phyloP scores from a whole-genome alignment of 2,113 vertebrate species.

The Oreochromis niloticus region DNA sequence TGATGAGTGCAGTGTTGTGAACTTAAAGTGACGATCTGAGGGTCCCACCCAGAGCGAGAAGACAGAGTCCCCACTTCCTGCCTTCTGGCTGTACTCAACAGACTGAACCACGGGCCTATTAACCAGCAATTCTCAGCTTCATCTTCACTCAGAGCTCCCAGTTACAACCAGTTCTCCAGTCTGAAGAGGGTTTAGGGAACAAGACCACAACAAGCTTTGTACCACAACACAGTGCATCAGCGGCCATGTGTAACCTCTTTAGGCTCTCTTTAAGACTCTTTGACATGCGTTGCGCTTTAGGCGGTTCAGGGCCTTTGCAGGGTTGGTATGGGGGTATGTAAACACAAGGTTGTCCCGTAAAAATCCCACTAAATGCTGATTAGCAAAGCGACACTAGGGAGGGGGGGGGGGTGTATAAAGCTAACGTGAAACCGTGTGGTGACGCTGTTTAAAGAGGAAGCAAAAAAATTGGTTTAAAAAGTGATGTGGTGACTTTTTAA shows the following conservation, averaged over 20 bases:
- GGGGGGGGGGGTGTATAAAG: neutral
- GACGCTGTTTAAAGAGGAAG: slow-evolving; percentile 5
- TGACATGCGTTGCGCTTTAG: slow-evolving; percentile 54
- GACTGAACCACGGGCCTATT: slow-evolving; percentile 25
- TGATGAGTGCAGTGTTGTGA: slow-evolving; percentile 28
- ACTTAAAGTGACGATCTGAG: slow-evolving; percentile 32
- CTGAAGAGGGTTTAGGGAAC: slow-evolving; percentile 34
- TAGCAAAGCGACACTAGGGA: neutral
- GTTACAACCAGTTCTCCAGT: slow-evolving; percentile 9
- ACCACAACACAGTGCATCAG: slow-evolving; percentile 53
- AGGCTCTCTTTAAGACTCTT: slow-evolving; percentile 29
- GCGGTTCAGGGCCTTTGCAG: slow-evolving; percentile 10
- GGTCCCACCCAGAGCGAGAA: slow-evolving; percentile 43
- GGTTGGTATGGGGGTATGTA: slow-evolving; percentile 25
- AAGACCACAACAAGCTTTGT: slow-evolving; percentile 47
- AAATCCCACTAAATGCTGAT: slow-evolving; percentile 45
- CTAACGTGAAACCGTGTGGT: neutral
- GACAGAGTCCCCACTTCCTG: neutral
- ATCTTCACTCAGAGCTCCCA: slow-evolving; percentile 21
- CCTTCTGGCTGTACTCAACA: neutral
- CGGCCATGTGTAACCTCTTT: slow-evolving; percentile 53
- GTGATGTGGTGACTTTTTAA: neutral
- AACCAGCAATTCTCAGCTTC: slow-evolving; percentile 36
- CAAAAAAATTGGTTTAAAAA: neutral
- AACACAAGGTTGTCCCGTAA: neutral